A percentile compares a stretch with the other conserved stretches of the same genome.
phyloP scores from a whole-genome alignment of 1,140 invertebrate species.

The Nephotettix cincticeps region DNA sequence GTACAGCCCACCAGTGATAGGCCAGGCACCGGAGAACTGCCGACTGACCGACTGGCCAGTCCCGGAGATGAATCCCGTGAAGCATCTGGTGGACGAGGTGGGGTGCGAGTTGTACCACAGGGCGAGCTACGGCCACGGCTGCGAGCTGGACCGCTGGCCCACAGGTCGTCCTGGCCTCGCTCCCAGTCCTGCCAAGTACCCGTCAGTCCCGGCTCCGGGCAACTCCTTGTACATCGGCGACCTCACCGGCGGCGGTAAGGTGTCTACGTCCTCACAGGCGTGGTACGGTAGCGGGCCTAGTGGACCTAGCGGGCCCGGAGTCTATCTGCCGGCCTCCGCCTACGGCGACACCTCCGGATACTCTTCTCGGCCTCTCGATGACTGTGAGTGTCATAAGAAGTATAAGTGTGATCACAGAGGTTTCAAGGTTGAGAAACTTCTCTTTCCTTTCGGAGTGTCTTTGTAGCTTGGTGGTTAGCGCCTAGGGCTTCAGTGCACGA shows the following conservation, averaged over 20 bases:
- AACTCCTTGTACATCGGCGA: neutral
- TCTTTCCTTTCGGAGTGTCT: too few species aligned
- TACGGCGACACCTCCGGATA: slow-evolving; percentile 9
- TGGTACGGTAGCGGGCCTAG: neutral
- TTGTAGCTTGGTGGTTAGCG: too few species aligned
- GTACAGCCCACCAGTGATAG: slow-evolving; percentile 61
- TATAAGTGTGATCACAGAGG: too few species aligned
- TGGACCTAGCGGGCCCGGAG: too few species aligned
- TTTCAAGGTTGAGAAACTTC: too few species aligned
- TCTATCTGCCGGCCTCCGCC: slow-evolving; percentile 8
- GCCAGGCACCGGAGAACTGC: slow-evolving; percentile 65
- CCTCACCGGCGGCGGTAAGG: neutral
- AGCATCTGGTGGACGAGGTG: slow-evolving; percentile 57
- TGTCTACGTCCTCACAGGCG: neutral
- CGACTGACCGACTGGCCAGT: slow-evolving; percentile 69
- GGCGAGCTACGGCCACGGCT: slow-evolving; percentile 74
- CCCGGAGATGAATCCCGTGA: slow-evolving; percentile 58
- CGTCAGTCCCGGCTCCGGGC: neutral
- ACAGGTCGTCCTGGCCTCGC: neutral
- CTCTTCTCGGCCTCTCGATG: neutral
- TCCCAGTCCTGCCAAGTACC: neutral
- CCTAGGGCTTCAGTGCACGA: too few species aligned
- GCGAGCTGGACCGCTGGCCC: slow-evolving; percentile 58
- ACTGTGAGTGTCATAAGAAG: slow-evolving; percentile 13
- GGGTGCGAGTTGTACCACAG: slow-evolving; percentile 73